Evolutionary conservation across 1,140 invertebrate species (phyloP), one percentile per base, ranked within the genome.

Genomic region (Drosophila grimshawi): DNA sequence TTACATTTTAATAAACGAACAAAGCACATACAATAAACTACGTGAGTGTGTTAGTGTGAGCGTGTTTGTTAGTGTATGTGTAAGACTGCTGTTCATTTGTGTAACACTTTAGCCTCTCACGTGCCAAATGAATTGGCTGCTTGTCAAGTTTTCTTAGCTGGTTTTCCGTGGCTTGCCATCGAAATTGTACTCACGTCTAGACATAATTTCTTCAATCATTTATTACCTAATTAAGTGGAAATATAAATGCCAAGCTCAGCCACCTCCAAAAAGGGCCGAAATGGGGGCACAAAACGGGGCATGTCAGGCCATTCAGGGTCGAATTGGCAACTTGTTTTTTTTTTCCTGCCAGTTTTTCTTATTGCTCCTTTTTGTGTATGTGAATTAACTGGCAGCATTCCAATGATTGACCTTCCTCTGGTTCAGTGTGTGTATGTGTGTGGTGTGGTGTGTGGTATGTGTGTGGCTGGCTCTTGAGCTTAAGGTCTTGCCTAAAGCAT

Each of bases 131-230:
- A 90, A 81, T 89, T 89, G 65, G 75, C 70, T 74, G 66, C 76
- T 57, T 68, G 76, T 53, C 70, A 63, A 57, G 48, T 62, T 74
- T 7, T 62, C 19, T 56, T 48, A 8, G 53, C 35, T 29, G 27
- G 27, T 48, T 52, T 46, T 39, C 19, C 43, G 55, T 60, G 45
- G 60, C 45, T 33, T 37, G 41, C 69, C 79, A 92, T 92, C 78
- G 78, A 78, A 91, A 92, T 92, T 88, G 80, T 81, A 76, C 82
- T 92, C 91, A 92, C 91, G 91, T 92, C 91, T 92, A 92, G 91
- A 92, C 91, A 92, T 92, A 92, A 92, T 92, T 92, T 92, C 91
- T 86, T 92, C 91, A 92, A 92, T 91, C 91, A 92, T 92, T 92
- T 92, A 92, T 92, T 92, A 91, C 91, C 88, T 91, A 92, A 92